Evolutionary conservation across 2,797 vertebrate species (phyloP).

Genomic region (Syndactyla subalaris): DNA sequence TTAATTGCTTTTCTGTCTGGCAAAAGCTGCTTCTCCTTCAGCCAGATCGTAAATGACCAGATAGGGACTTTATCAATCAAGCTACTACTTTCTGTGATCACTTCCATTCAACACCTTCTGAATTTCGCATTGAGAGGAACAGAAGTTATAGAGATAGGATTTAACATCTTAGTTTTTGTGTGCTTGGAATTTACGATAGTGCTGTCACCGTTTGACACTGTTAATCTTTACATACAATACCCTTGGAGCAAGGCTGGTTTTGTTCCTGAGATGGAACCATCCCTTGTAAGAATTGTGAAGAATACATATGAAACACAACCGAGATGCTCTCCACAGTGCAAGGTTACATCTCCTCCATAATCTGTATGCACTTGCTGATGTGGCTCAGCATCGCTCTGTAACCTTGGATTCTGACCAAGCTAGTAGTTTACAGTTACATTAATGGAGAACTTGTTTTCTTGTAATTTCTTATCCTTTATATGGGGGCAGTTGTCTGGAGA

Average conservation of each 20-base stretch:
- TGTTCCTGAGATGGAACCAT: conserved; percentile 53
- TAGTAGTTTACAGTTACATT: background rate
- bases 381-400: background rate
- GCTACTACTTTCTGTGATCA: conserved; percentile 82
- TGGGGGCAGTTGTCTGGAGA: background rate
- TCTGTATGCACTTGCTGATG: conserved; percentile 1
- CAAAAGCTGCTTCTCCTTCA: conserved; percentile 92
- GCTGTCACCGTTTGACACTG: conserved; percentile 65
- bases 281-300: conserved; percentile 46
- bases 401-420: conserved; percentile 10
- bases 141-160: conserved; percentile 68
- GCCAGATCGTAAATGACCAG: conserved; percentile 99
- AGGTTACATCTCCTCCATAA: background rate
- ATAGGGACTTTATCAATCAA: conserved; percentile 99
- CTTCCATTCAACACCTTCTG: conserved; percentile 84
- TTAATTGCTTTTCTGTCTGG: conserved; percentile 99
- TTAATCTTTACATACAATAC: conserved; percentile 66
- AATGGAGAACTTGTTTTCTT: background rate
- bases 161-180: conserved; percentile 57
- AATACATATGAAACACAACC: background rate
- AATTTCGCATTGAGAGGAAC: conserved; percentile 68
- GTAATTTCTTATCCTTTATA: background rate
- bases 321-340: background rate
- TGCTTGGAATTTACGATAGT: conserved; percentile 59
- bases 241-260: conserved; percentile 61